Evolutionary conservation across 2,888 invertebrate species (phyloP), one percentile per base, ranked within the genome.

Genomic region (Tethea ocularis): DNA sequence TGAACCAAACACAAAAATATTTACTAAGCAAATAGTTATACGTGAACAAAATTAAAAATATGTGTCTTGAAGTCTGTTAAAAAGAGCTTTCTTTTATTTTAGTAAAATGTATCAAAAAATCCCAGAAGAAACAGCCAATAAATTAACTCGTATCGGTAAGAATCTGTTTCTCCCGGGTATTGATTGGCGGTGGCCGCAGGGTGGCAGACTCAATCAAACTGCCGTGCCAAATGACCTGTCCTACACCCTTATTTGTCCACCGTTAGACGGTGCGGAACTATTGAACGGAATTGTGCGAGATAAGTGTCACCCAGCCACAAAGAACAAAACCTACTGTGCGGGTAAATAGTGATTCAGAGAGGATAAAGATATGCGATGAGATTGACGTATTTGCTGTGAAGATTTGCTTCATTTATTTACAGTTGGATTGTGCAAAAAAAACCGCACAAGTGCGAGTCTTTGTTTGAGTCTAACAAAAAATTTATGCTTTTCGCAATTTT

Each of bases 161-260:
- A 8, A 20, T 24, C 6, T 13, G 23, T 24, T 10, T 52, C 24
- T 8, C 4, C 24, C 17, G 3, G 24, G 15, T 52, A 52, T 52
- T 52, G 52, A 52, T 52, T 52, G 52, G 46, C 46, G 46, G 46
- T n/a, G 24, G n/a, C 10, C 26, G n/a, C 38, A 6, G 38, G n/a
- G 38, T 7, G 17, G 52, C n/a, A 3, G 26, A 52, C 52, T 52
- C 52, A 52, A 52, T 52, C 52, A 52, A 24, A 52, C 29, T 52
- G 26, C 26, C 52, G 52, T 11, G 29, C 10, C 26, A 29, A 52
- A 52, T 52, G 52, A 52, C 29, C 26, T 29, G 24, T 26, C 17
- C 52, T n/a, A 26, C 29, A 52, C 52, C 24, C 52, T 52, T 52
- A 52, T 29, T 52, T 52, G 29, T 29, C 52, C 52, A 52, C 17